These are phyloP conservation scores for Esox lucius DNA, from an alignment of 2,797 vertebrate species.

Conservation along the genomic window DNA sequence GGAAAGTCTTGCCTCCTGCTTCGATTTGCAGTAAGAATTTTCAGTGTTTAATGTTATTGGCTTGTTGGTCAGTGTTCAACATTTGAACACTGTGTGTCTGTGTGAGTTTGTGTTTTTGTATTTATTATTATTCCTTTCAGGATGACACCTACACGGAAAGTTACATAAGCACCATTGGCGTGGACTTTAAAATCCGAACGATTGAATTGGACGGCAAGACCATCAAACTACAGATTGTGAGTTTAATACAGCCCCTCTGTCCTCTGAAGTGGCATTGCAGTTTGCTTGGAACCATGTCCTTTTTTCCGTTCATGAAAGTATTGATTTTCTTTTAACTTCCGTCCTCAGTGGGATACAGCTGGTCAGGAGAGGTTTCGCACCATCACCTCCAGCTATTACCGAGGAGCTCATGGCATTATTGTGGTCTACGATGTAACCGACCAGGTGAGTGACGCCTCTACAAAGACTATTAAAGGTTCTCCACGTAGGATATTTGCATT, in stretches of 20 bases:
- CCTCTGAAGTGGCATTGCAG: not conserved
- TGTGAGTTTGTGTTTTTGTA: not conserved
- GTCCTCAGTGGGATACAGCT: conserved; percentile 25
- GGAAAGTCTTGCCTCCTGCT: conserved; percentile 76
- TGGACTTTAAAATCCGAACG: conserved; percentile 5
- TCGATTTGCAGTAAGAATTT: conserved; percentile 29
- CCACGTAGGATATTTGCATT: too few species aligned
- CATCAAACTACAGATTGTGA: conserved; percentile 6
- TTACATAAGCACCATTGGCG: not conserved
- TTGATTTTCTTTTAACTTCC: not conserved
- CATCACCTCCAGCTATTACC: conserved; percentile 63
- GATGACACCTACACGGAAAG: conserved; percentile 4
- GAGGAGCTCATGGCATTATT: conserved; percentile 76
- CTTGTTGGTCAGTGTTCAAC: not conserved
- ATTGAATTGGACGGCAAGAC: conserved; percentile 3
- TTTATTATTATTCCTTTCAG: not conserved
- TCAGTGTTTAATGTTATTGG: not conserved
- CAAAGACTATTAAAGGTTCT: not conserved
- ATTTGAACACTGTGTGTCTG: not conserved
- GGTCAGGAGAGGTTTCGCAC: conserved; percentile 70
- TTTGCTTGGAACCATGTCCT: not conserved
- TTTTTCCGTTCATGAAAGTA: not conserved
- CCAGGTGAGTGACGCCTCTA: not conserved
- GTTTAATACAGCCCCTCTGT: not conserved
- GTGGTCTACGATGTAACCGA: conserved; percentile 75